Conservation (phyloP, 2,797 vertebrate species). For the Hafferia zeledoni region DNA sequence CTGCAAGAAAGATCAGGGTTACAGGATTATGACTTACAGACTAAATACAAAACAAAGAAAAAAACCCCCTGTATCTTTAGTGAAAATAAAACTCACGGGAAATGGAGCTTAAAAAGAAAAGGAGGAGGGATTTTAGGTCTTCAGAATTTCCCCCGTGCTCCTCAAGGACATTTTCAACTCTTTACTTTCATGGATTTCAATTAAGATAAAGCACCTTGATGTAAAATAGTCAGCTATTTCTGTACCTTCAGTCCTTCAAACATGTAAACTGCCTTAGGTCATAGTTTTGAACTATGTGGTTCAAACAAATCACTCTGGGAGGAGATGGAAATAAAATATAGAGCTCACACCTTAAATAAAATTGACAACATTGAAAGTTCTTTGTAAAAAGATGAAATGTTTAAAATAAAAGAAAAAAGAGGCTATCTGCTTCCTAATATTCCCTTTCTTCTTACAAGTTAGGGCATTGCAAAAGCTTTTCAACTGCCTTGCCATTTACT, state of each 20-base stretch:
- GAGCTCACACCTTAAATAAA: not conserved
- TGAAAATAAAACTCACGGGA: not conserved
- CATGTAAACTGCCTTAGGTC: not conserved
- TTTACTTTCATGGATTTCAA: not conserved
- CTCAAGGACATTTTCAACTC: not conserved
- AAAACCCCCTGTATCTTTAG: not conserved
- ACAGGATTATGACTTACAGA: not conserved
- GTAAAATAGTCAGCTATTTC: not conserved
- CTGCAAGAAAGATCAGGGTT: slow-evolving; percentile 70
- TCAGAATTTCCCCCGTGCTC: not conserved
- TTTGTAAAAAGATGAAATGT: not conserved
- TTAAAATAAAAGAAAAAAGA: not conserved
- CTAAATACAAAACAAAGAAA: not conserved
- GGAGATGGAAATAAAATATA: not conserved
- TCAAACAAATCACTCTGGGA: not conserved
- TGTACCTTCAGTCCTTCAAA: not conserved
- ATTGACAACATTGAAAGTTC: not conserved
- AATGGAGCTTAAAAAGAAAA: not conserved
- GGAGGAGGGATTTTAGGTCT: not conserved
- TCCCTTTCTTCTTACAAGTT: not conserved
- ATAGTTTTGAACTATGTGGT: not conserved
- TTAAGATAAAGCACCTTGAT: not conserved
- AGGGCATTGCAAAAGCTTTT: not conserved
- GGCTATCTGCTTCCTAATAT: not conserved
- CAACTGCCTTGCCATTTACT: not conserved